These are phyloP conservation scores for Hystrix brachyura DNA, from an alignment of 2,113 vertebrate genomes.

Conservation along the genomic window DNA sequence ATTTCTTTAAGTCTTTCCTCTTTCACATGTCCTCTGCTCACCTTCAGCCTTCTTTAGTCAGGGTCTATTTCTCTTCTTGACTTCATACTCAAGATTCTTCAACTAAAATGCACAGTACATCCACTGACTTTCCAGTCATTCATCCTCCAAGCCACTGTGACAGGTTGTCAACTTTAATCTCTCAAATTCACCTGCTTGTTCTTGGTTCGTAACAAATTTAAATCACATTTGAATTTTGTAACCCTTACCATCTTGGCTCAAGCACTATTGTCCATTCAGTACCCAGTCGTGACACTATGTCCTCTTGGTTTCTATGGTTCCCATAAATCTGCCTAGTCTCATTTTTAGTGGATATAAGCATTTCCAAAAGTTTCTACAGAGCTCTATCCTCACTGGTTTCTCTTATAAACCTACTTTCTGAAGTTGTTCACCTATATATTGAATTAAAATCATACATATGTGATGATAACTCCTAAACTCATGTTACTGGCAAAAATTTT, in stretches of 20 bases:
- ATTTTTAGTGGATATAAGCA: background rate
- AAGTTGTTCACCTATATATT: background rate
- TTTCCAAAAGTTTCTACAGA: background rate
- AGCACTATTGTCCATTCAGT: background rate
- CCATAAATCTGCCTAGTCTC: background rate
- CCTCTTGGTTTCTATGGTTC: background rate
- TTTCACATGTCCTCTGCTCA: background rate
- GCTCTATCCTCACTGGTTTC: background rate
- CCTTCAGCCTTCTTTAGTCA: background rate
- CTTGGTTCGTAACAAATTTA: too few relatives aligned
- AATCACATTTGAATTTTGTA: background rate
- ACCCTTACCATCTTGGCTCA: background rate
- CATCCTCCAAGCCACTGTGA: background rate
- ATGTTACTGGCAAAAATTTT: background rate
- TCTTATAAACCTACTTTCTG: background rate
- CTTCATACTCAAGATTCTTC: background rate
- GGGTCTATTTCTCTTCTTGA: background rate
- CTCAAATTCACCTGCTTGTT: background rate
- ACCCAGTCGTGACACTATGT: background rate
- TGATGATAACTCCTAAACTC: background rate
- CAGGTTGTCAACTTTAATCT: background rate
- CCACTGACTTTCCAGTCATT: background rate
- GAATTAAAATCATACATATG: background rate
- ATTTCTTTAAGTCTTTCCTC: background rate
- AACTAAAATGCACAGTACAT: background rate